Evolutionary conservation across 1,140 invertebrate genomes (phyloP).

Genomic region (Holcopasites calliopsidis): DNA sequence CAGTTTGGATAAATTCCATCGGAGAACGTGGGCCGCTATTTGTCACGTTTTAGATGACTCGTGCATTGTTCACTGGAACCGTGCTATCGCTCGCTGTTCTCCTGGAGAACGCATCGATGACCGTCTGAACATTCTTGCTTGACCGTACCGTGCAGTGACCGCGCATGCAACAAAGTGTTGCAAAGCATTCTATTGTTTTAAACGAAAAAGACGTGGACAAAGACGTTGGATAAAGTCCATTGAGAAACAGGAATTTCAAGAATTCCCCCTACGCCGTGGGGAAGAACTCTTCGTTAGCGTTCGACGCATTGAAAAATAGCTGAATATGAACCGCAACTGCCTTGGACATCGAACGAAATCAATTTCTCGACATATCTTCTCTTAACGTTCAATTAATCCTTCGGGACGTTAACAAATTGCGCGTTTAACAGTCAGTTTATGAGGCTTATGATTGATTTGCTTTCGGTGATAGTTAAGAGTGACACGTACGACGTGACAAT

Average conservation of each 20-base stretch:
- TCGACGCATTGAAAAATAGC: no score
- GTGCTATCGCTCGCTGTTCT: no score
- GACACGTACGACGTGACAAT: neutral
- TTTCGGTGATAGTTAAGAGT: neutral
- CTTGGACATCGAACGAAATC: neutral
- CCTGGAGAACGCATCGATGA: neutral
- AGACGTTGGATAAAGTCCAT: no score
- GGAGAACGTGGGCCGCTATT: neutral
- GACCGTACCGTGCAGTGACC: no score
- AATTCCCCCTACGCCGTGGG: no score
- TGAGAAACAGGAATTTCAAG: no score
- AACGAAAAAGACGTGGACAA: no score
- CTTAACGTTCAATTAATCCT: neutral
- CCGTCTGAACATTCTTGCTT: neutral
- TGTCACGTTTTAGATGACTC: neutral
- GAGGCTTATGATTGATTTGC: slow-evolving; percentile 1
- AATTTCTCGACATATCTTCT: neutral
- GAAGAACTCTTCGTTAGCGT: no score
- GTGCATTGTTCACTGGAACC: neutral
- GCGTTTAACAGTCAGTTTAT: neutral
- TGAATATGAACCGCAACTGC: no score
- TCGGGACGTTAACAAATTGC: neutral
- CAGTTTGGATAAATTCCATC: no score
- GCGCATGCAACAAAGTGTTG: no score
- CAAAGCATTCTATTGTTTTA: no score